Conservation (phyloP, 2,797 vertebrate genomes). For the Helarctos malayanus region DNA sequence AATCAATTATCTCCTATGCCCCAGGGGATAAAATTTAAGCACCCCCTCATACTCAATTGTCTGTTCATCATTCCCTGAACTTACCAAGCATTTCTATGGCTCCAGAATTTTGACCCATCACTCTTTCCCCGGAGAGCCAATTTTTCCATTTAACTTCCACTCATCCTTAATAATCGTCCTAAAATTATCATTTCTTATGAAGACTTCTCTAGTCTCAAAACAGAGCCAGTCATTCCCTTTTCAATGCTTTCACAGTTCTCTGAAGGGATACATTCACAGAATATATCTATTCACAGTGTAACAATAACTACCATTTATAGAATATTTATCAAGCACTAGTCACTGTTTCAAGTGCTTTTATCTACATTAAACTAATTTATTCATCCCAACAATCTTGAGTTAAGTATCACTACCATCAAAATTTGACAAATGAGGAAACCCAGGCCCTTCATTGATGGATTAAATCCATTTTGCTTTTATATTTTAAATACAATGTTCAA, state of each 20-base stretch:
- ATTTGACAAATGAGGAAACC: background rate
- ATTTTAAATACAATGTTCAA: background rate
- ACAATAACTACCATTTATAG: background rate
- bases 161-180: background rate
- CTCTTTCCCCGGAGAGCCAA: background rate
- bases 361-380: background rate
- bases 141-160: background rate
- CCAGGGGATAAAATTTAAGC: background rate
- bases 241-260: background rate
- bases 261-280: background rate
- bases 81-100: background rate
- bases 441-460: background rate
- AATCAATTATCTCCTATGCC: background rate
- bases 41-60: background rate
- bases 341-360: background rate
- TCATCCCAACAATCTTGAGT: background rate
- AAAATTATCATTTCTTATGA: background rate
- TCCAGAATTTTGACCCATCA: background rate
- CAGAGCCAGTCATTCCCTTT: background rate
- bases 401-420: background rate
- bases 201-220: background rate
- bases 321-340: background rate
- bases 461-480: constrained; percentile 50
- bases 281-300: background rate
- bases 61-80: background rate